phyloP scores from a whole-genome alignment of 53 echinoderm and acorn worm species.

The Temnopleurus reevesii region DNA sequence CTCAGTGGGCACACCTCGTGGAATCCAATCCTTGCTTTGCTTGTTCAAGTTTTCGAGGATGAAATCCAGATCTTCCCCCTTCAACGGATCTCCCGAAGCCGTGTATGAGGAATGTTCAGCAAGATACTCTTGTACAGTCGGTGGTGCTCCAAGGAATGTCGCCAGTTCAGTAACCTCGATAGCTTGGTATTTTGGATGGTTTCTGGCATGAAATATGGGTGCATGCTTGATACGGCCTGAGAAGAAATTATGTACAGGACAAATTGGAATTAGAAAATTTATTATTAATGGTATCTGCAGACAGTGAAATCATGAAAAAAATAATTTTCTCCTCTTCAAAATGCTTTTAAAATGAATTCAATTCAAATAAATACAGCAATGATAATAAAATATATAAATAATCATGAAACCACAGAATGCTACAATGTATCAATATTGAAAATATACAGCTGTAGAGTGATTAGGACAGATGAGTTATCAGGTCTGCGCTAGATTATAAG shows the following conservation, averaged over 20 bases:
- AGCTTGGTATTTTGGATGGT: slow-evolving; percentile 64
- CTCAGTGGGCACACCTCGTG: slow-evolving; percentile 43
- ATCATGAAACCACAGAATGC: not conserved
- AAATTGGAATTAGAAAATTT: no score
- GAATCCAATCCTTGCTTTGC: slow-evolving; percentile 49
- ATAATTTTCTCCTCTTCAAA: no score
- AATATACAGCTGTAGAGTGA: no score
- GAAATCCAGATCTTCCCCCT: slow-evolving; percentile 28
- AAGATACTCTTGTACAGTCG: slow-evolving; percentile 13
- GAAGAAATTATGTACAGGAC: not conserved
- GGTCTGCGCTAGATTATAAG: no score
- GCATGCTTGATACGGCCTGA: slow-evolving; percentile 62
- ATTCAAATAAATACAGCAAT: no score
- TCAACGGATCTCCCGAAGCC: not conserved
- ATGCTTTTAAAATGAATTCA: no score
- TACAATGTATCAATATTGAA: no score
- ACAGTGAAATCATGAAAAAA: no score
- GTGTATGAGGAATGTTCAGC: not conserved
- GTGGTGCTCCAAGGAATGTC: slow-evolving; percentile 9
- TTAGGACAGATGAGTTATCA: no score
- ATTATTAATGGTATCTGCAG: no score
- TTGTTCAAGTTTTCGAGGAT: slow-evolving; percentile 56
- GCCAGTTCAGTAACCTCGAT: slow-evolving; percentile 42
- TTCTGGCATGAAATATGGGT: slow-evolving; percentile 61
- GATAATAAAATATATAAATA: no score